phyloP scores from a whole-genome alignment of 2,797 vertebrate genomes.

The Channallabes apus region DNA sequence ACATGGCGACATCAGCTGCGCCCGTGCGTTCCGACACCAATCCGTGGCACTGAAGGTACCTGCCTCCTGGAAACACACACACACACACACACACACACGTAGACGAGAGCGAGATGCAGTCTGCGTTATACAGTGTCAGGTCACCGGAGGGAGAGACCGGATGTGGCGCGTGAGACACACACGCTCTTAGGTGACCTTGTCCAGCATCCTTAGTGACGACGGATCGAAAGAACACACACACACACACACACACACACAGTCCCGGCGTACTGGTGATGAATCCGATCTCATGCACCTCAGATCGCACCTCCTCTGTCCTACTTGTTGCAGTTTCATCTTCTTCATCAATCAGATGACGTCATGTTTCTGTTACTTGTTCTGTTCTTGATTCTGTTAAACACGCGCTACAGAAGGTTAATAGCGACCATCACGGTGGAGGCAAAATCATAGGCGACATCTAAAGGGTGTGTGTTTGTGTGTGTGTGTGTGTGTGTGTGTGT shows the following conservation, averaged over 20 bases:
- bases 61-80: not conserved
- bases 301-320: not conserved
- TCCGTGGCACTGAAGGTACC: slow-evolving; percentile 62
- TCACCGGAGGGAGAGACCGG: not conserved
- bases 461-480: not conserved
- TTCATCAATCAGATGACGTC: not conserved
- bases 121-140: not conserved
- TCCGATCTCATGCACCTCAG: not conserved
- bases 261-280: not conserved
- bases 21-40: slow-evolving; percentile 51
- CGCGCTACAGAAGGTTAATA: no score
- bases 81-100: not conserved
- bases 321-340: not conserved
- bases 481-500: not conserved
- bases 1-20: slow-evolving; percentile 67
- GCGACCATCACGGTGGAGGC: not conserved
- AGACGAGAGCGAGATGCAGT: not conserved
- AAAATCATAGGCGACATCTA: not conserved
- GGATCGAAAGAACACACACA: not conserved
- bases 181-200: slow-evolving; percentile 42
- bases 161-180: slow-evolving; percentile 7
- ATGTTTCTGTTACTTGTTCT: no score
- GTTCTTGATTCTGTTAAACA: not conserved
- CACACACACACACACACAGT: no score
- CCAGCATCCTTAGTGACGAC: slow-evolving; percentile 3